Conservation (phyloP, 2,888 invertebrate genomes). For the Drosophila glabriapex region DNA sequence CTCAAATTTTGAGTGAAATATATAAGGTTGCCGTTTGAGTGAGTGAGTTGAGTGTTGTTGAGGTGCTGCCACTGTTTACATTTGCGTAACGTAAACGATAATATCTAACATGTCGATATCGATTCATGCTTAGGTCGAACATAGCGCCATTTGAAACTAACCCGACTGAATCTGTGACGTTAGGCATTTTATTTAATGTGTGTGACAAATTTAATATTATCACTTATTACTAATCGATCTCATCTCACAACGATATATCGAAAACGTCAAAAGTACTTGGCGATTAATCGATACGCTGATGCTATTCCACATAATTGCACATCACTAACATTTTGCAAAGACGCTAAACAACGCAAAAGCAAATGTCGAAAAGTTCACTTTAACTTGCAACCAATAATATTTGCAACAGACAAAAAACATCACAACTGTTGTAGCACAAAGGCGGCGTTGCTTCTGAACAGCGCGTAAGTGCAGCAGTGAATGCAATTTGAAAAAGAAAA, state of each 20-base stretch:
- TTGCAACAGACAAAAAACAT: neutral
- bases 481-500: neutral
- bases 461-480: neutral
- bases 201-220: neutral
- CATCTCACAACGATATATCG: conserved; percentile 7
- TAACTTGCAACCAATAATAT: conserved; percentile 29
- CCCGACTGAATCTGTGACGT: neutral
- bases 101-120: neutral
- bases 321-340: conserved; percentile 34
- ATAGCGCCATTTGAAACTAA: neutral
- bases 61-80: conserved; percentile 10
- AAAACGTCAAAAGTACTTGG: neutral
- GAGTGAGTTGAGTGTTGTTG: neutral
- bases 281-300: conserved; percentile 20
- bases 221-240: neutral
- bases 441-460: neutral
- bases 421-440: neutral
- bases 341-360: conserved; percentile 61
- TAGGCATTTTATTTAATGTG: neutral
- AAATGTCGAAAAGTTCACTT: conserved; percentile 31
- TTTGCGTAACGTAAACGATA: neutral
- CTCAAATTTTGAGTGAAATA: conserved; percentile 41
- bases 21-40: conserved; percentile 6
- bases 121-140: too few species aligned
- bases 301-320: conserved; percentile 1